Evolutionary conservation across 1,140 invertebrate genomes (phyloP), one percentile per base, ranked within the genome.

Genomic region (Hesperophylax magnus): DNA sequence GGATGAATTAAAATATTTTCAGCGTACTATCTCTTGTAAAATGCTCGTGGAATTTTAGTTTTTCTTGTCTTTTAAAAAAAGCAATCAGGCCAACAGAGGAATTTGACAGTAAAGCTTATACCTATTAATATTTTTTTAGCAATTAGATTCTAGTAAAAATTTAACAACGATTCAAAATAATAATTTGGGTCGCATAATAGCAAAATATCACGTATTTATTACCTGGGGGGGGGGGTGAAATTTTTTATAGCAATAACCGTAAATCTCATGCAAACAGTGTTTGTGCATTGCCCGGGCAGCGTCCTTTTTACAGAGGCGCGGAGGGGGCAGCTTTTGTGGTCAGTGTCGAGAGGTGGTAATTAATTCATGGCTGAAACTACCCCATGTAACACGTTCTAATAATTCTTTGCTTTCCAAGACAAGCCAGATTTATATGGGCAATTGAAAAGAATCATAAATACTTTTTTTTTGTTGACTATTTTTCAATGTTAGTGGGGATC

Each of bases 381-480:
- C 63, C 17, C 63, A 14, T 67, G 27, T 34, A 67, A 67, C 27
- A 67, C 63, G 63, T 67, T 31, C 63, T 8, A 31, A 67, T 67
- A 31, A 67, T 67, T 67, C 63, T 67, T 67, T 67, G 63, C 39
- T 67, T 67, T 34, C 34, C 63, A 34, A 67, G 63, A 67, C 63
- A 67, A 27, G 22, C 27, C 17, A 39, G 63, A 67, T 27, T 67
- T 67, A 67, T 67, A 31, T 31, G 63, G 27, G 11, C 63, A 27
- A 67, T 67, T 67, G 63, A 17, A n/a, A 31, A 39, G 31, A 27
- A 27, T 6, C 20, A 17, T 18, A 67, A 67, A 6, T 34, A 67
- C 15, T 22, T 6, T 60, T 22, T 4, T 4, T 14, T 2, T 9
- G 39, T 47, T 14, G 9, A 47, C 11, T 47, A 9, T 47, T 47